phyloP scores from a whole-genome alignment of 2,797 vertebrate species.

The Amniataba percoides region DNA sequence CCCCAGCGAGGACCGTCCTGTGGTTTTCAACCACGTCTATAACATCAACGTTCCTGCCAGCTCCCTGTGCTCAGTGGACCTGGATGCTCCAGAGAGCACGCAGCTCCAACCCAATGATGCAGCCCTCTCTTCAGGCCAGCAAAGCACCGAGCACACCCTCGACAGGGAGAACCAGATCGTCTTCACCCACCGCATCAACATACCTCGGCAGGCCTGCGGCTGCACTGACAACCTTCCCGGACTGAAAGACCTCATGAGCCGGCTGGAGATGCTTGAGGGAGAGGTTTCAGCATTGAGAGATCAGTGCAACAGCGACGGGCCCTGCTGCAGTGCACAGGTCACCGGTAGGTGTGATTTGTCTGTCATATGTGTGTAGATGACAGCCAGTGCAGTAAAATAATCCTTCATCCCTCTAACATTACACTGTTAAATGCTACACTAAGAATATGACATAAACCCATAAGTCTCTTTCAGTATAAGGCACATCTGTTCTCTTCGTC shows the following conservation, averaged over 20 bases:
- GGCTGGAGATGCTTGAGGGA: slow-evolving; percentile 93
- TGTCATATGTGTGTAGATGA: background rate
- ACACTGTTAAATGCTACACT: slow-evolving; percentile 4
- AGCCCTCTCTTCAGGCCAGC: slow-evolving; percentile 64
- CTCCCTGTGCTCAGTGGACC: slow-evolving; percentile 90
- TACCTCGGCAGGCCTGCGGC: slow-evolving; percentile 91
- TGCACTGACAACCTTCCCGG: slow-evolving; percentile 86
- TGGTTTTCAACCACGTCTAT: slow-evolving; percentile 96
- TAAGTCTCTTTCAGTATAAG: slow-evolving; percentile 1
- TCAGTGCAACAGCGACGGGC: slow-evolving; percentile 83
- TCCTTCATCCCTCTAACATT: slow-evolving; percentile 11
- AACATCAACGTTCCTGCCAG: slow-evolving; percentile 93
- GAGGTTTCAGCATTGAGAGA: slow-evolving; percentile 91
- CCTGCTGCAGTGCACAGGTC: slow-evolving; percentile 88
- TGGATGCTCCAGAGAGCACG: slow-evolving; percentile 84
- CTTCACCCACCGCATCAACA: slow-evolving; percentile 97
- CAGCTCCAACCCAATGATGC: slow-evolving; percentile 75
- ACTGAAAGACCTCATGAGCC: slow-evolving; percentile 91
- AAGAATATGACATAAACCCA: slow-evolving; percentile 1
- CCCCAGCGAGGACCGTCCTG: slow-evolving; percentile 85
- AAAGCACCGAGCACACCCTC: slow-evolving; percentile 86
- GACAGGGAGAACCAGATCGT: slow-evolving; percentile 93
- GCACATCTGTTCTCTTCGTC: slow-evolving; percentile 63
- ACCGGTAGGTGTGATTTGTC: slow-evolving; percentile 69
- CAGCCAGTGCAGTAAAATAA: slow-evolving; percentile 8